Conservation (phyloP, 2,888 invertebrate species). For the Platycnemis pennipes region DNA sequence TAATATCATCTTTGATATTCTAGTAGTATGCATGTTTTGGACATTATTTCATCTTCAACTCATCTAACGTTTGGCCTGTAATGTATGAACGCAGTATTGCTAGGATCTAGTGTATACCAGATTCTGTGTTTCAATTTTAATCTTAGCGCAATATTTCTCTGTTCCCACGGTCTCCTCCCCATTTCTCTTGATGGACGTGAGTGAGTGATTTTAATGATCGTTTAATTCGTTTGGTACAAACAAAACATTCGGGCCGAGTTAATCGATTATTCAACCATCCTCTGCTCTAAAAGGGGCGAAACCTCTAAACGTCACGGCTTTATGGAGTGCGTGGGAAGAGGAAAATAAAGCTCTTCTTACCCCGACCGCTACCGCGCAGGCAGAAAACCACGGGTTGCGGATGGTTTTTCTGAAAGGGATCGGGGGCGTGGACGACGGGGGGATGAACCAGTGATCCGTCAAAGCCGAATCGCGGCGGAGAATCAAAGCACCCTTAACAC, state of each 20-base stretch:
- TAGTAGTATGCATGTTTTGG: too few relatives aligned
- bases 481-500: constrained; percentile 23
- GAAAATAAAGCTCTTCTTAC: neutral
- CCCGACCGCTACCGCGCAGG: neutral
- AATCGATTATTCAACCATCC: constrained; percentile 56
- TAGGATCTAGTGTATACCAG: too few relatives aligned
- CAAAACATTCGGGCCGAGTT: constrained; percentile 34
- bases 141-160: neutral
- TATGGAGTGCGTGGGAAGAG: constrained; percentile 41
- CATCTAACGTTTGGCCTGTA: too few relatives aligned
- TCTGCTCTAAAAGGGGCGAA: neutral
- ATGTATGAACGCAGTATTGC: too few relatives aligned
- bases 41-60: too few relatives aligned
- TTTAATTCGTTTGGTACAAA: constrained; percentile 44
- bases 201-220: neutral
- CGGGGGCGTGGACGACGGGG: neutral
- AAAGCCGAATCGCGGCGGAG: constrained; percentile 1
- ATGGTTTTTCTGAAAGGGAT: neutral
- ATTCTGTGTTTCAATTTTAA: too few relatives aligned
- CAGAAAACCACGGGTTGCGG: neutral
- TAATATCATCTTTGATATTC: too few relatives aligned
- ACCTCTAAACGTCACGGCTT: neutral
- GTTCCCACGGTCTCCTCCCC: neutral
- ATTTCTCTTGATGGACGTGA: neutral
- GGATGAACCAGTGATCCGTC: constrained; percentile 32